phyloP scores from a whole-genome alignment of 2,113 vertebrate species.

The Rhabdornis inornatus region DNA sequence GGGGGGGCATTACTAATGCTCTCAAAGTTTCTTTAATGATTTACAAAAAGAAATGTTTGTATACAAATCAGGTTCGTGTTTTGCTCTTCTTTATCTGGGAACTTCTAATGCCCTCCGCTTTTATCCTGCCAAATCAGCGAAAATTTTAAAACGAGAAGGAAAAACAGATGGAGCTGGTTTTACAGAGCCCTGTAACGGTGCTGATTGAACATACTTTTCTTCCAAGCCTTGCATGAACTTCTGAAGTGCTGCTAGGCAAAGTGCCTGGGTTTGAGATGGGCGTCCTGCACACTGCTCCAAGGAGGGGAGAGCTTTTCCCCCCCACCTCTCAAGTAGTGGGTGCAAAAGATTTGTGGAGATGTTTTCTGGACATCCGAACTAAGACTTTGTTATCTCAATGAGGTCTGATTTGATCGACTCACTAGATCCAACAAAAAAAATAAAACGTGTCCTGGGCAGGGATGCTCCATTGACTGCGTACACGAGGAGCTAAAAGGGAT shows the following conservation, averaged over 20 bases:
- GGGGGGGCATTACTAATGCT: background rate
- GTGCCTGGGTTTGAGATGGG: background rate
- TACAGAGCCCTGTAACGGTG: background rate
- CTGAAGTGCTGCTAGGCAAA: background rate
- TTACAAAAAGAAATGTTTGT: background rate
- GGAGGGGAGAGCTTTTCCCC: background rate
- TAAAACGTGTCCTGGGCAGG: background rate
- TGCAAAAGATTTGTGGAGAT: background rate
- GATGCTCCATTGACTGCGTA: background rate
- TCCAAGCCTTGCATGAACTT: background rate
- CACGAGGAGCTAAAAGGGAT: too few relatives aligned
- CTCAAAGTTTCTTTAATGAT: background rate
- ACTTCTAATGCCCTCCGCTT: background rate
- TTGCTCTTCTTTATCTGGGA: background rate
- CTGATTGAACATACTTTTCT: background rate
- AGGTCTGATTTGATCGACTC: background rate
- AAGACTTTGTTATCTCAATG: background rate
- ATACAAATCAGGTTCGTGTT: background rate
- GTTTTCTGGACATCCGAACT: background rate
- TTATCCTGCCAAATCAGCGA: background rate
- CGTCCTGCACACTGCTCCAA: background rate
- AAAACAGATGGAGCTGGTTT: background rate
- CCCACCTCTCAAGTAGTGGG: fast-evolving
- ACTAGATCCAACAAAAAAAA: background rate
- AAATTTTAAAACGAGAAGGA: background rate